These are phyloP conservation scores for Heterodera carotae DNA, from an alignment of 1,140 invertebrate genomes.

Conservation along the genomic window DNA sequence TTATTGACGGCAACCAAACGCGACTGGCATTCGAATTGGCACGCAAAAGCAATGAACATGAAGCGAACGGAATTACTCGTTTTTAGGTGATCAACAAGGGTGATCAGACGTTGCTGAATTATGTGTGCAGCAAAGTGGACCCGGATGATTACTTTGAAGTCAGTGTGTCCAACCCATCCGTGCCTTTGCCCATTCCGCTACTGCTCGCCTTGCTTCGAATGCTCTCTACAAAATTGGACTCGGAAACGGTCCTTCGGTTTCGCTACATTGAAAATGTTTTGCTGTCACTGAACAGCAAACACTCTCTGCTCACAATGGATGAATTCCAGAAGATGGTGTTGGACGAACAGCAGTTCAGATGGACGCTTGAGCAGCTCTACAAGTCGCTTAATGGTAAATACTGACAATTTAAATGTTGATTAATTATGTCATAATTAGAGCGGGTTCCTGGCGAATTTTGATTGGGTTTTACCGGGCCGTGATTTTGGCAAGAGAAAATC, in stretches of 20 bases:
- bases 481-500: background rate
- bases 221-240: constrained; percentile 29
- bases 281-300: constrained; percentile 27
- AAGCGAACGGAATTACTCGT: background rate
- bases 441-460: too few species aligned
- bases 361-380: constrained; percentile 1
- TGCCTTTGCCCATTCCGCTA: constrained; percentile 24
- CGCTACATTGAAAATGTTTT: constrained; percentile 40
- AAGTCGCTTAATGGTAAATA: background rate
- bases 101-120: constrained; percentile 26
- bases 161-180: constrained; percentile 1
- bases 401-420: background rate
- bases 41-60: background rate
- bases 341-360: constrained; percentile 11
- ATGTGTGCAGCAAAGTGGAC: constrained; percentile 44
- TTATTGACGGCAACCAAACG: constrained; percentile 38
- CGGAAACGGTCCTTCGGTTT: constrained; percentile 34
- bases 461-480: too few species aligned
- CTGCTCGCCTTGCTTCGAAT: constrained; percentile 22
- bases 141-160: constrained; percentile 38
- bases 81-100: constrained; percentile 35
- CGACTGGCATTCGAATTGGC: constrained; percentile 37
- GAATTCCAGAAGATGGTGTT: background rate
- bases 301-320: constrained; percentile 2
- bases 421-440: too few species aligned